Base-by-base conservation (phyloP, 2,797 vertebrate species). In the Eupleurogrammus muticus region DNA sequence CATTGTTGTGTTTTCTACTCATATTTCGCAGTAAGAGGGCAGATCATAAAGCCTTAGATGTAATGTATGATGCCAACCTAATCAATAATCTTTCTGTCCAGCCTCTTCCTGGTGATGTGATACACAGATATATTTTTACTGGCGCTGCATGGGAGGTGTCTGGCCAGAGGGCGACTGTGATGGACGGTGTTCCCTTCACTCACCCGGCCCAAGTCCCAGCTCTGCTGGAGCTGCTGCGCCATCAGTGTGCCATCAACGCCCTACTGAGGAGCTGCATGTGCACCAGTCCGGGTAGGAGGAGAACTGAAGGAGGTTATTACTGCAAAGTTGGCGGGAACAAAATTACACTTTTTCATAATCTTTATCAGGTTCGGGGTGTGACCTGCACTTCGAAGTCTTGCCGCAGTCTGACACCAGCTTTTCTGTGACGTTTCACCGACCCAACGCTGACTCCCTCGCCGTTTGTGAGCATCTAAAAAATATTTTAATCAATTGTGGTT, bases 361-460 rank as follows among this genome's bases (percentile, higher is more conserved):
- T 13, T 40, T 24, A 0, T 7, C 35, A 95, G 95, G 80, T 78
- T 69, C 67, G 5, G 79, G 60, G n/a, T 82, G 79, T 63, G 82
- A 91, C 55, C 85, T 92, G 70, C 88, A 92, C 79, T 95, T 95
- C n/a, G 96, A 97, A 87, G 90, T 97, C 60, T 77, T 87, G n/a
- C 94, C 93, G 2, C 86, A 94, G 80, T 92, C 84, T 9, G 91
- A 87, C 42, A 91, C 75, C 72, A 94, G 94, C 81, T 92, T 97
- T 64, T 94, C 91, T 34, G 90, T 96, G 73, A 94, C 94, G 46
- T 97, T 96, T 85, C 84, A 79, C 34, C 91, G 87, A 24, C 93
- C 93, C 0, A 21, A 77, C 35, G 46, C 70, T 0, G 87, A 92
- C 69, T 90, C 86, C 54, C 93, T 97, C 7, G 88, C 88, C 17